Percentiles rank a stretch among this genome's conserved stretches.
Evolutionary conservation across 2,888 invertebrate species (phyloP).

Genomic region (Clanis bilineata): DNA sequence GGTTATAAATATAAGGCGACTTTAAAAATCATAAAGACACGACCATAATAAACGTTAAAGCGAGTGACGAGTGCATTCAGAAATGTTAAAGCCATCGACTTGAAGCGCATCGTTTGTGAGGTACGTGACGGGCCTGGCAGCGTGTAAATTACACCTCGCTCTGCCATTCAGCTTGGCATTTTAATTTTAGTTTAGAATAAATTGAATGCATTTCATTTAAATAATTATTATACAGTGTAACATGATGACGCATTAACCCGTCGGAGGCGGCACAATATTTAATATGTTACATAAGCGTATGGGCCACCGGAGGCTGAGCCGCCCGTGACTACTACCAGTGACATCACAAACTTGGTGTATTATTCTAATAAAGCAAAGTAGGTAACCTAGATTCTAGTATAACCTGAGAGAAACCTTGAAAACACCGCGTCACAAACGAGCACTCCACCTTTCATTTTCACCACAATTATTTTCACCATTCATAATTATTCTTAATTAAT

Average conservation of each 20-base stretch:
- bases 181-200: not conserved
- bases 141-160: not conserved
- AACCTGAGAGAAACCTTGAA: not conserved
- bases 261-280: too few relatives aligned
- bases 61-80: conserved; percentile 4
- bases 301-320: too few relatives aligned
- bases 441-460: not conserved
- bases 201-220: not conserved
- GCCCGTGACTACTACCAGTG: too few relatives aligned
- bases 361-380: not conserved
- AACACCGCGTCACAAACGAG: not conserved
- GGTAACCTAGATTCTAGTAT: conserved; percentile 2
- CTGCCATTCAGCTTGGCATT: not conserved
- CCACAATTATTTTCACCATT: not conserved
- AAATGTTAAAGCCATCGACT: not conserved
- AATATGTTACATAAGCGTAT: too few relatives aligned
- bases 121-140: not conserved
- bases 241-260: too few relatives aligned
- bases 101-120: not conserved
- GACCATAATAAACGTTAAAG: not conserved
- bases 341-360: not conserved
- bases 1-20: not conserved
- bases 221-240: too few relatives aligned
- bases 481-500: not conserved
- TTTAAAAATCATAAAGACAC: not conserved